phyloP scores from a whole-genome alignment of 2,113 vertebrate genomes.

The Muntiacus reevesi region DNA sequence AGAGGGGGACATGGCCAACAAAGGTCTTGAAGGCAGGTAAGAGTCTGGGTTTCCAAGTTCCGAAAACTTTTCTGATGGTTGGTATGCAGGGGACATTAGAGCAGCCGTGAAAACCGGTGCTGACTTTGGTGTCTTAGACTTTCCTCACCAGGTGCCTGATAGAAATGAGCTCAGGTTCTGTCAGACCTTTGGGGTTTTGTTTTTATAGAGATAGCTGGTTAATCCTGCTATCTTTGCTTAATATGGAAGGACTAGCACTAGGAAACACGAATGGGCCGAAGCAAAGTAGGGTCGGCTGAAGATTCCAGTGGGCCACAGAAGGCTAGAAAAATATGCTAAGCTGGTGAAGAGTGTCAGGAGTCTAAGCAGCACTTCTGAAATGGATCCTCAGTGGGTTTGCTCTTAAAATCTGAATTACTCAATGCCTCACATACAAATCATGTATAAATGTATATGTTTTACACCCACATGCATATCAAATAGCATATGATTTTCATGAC shows the following conservation, averaged over 20 bases:
- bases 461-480: not conserved
- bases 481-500: not conserved
- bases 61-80: not conserved
- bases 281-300: not conserved
- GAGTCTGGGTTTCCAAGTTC: not conserved
- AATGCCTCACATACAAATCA: not conserved
- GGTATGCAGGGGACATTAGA: not conserved
- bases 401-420: not conserved
- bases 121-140: accelerated
- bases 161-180: not conserved
- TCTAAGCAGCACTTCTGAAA: not conserved
- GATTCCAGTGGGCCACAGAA: not conserved
- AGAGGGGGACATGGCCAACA: not conserved
- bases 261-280: not conserved
- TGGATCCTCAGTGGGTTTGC: not conserved
- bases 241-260: not conserved
- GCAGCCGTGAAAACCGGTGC: not conserved
- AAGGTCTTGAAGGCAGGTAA: not conserved
- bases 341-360: not conserved
- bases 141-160: accelerated
- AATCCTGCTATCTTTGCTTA: not conserved
- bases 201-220: not conserved
- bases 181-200: too few species aligned
- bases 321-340: not conserved
- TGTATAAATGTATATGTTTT: not conserved